Base-by-base conservation (phyloP, 2,888 invertebrate genomes). In the Crepidodera aurea region DNA sequence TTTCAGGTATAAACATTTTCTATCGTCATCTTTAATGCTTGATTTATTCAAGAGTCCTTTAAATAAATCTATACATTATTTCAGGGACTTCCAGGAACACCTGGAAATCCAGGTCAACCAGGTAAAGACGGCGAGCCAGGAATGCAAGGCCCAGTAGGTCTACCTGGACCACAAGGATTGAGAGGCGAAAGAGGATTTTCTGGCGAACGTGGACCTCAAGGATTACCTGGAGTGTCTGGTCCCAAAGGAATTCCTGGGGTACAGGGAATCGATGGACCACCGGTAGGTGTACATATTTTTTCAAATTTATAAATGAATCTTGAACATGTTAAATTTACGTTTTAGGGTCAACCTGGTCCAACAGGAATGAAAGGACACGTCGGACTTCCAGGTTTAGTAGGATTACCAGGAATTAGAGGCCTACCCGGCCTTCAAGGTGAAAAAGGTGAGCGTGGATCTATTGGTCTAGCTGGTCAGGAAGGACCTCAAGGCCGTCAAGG, bases 91-190 rank as follows among this genome's bases (percentile, higher is more conserved):
- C 92, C 92, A 13, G 93, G 93, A 63, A 78, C 87, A 32, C 84
- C 89, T 27, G 93, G 93, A 1, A 86, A 85, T 74, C 86, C 90
- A 1, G 93, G 93, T 0, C 77, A 85, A 5, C 84, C 90, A 1
- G 93, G 93, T n/a, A 93, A 92, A 80, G 92, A 93, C 77, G 93
- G 93, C 1, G 90, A 90, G 74, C 80, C 86, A 1, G 93, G 93
- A 0, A 75, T 87, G 8, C 87, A 89, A 54, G 93, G 92, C 1
- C 85, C 83, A 25, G 78, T 83, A 2, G 88, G 87, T 34, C 73
- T 78, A 22, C 81, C 84, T 6, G 89, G 89, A 22, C 69, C 81
- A 10, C 78, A 82, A 19, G 90, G 90, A 42, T 72, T 79, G 16
- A 77, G 85, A 70, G 89, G 89, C 42, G 86, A 86, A 73, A 76